Evolutionary conservation across 2,113 vertebrate species (phyloP).

Genomic region (Vulpes lagopus): DNA sequence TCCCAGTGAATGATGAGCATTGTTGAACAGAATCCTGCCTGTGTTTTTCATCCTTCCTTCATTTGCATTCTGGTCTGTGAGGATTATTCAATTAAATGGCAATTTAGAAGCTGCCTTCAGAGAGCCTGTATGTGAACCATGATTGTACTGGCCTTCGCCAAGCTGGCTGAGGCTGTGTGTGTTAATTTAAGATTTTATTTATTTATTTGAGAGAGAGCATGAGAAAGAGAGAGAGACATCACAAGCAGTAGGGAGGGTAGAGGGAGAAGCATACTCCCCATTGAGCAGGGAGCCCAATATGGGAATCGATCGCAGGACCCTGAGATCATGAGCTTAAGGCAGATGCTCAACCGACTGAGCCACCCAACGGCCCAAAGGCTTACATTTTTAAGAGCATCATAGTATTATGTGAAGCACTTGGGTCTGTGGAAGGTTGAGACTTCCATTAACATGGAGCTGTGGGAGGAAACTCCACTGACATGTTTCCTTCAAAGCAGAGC

Average conservation of each 20-base stretch:
- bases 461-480: background rate
- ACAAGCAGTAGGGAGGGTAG: no score
- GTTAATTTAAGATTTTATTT: background rate
- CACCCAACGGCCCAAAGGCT: background rate
- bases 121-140: background rate
- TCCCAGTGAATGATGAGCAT: background rate
- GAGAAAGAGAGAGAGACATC: no score
- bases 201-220: no score
- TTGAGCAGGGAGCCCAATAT: no score
- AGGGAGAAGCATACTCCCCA: no score
- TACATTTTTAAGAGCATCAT: background rate
- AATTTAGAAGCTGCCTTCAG: conserved; percentile 17
- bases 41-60: background rate
- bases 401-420: background rate
- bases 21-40: background rate
- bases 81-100: background rate
- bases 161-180: background rate
- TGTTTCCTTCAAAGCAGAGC: background rate
- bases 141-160: background rate
- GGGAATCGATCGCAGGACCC: no score
- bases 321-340: no score
- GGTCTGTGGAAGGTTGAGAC: conserved; percentile 10
- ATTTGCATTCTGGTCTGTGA: conserved; percentile 5
- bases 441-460: background rate
- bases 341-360: no score